Base-by-base conservation (phyloP, 2,888 invertebrate genomes). In the Spialia ferax region DNA sequence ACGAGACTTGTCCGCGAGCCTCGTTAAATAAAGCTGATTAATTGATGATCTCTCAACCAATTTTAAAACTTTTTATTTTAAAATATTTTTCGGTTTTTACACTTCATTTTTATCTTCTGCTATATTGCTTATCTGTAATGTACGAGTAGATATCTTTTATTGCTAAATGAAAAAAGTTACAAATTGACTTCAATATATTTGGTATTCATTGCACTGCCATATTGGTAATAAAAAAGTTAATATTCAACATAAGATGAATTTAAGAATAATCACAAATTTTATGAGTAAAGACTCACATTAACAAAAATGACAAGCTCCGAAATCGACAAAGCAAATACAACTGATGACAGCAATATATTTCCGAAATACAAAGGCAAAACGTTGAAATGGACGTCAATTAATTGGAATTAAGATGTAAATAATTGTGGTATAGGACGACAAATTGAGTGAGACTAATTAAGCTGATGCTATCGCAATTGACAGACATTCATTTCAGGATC, bases 1-100 rank as follows among this genome's bases (percentile, higher is more conserved):
- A 23, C 23, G 23, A 7, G 23, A 4, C 23, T 52, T 23, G 52
- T 52, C 20, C 52, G 7, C 23, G 52, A 23, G 52, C 23, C 23
- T 52, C 23, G 52, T 23, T 52, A 52, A 52, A 52, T 23, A 23
- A 52, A 23, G 26, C 54, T 55, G 54, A 29, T 52, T 52, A 52
- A 52, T 52, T 52, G 52, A 52, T 52, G 13, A 52, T 52, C 52
- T 23, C n/a, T 23, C 22, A 23, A 18, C 52, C 23, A 52, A 23
- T 52, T 22, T 50, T 13, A 18, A 13, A 50, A 23, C 45, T 50
- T 50, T 50, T 22, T 13, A 13, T 1, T 50, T 23, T 8, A 3
- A 50, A n/a, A n/a, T n/a, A n/a, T n/a, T n/a, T n/a, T n/a, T n/a
- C n/a, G n/a, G 5, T 45, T 18, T 45, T 42, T 42, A 13, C n/a